Evolutionary conservation across 2,113 vertebrate species (phyloP), one percentile per base, ranked within the genome.

Genomic region (Burhinus bistriatus): DNA sequence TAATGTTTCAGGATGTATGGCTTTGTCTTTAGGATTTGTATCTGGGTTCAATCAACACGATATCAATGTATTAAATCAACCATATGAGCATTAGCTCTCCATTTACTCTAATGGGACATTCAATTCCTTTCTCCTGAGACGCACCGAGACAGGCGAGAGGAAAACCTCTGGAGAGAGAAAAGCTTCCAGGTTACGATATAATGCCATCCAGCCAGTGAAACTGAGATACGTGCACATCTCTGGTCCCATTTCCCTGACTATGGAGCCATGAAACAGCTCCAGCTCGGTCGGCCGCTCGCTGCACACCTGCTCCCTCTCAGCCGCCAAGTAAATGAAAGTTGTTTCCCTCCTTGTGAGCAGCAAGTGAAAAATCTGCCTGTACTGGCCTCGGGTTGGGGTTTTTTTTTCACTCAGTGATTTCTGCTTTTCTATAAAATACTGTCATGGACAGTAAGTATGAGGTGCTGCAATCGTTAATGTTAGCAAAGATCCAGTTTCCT

Each of bases 221-320:
- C 0, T 3, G 17, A 44, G 83, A 11, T 27, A 6, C 0, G 11
- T 30, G 52, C 27, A 8, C 40, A 19, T 17, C 36, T 52, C 69
- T 57, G 69, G 25, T 45, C 65, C 70, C 47, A 4, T 34, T 68
- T 34, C 75, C 65, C 79, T 22, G 29, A 6, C 36, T 52, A 22
- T 9, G 26, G 30, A 34, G 49, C 49, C 51, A 4, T 6, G 51
- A 38, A 47, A 9, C 72, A 21, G 75, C 75, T 79, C 61, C 59
- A 58, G 77, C 65, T 23, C 10, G 1, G 30, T 2, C 11, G 2
- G 69, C 42, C 4, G 2, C 75, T 36, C 0, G 6, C 30, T 29
- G 72, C 66, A 36, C 55, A 75, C 49, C 90, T 54, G 54, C 73
- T 70, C 51, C 52, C 23, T 27, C 12, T 1, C 38, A 30, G 40